Evolutionary conservation across 2,888 invertebrate genomes (phyloP).

Genomic region (Cepaea hortensis): DNA sequence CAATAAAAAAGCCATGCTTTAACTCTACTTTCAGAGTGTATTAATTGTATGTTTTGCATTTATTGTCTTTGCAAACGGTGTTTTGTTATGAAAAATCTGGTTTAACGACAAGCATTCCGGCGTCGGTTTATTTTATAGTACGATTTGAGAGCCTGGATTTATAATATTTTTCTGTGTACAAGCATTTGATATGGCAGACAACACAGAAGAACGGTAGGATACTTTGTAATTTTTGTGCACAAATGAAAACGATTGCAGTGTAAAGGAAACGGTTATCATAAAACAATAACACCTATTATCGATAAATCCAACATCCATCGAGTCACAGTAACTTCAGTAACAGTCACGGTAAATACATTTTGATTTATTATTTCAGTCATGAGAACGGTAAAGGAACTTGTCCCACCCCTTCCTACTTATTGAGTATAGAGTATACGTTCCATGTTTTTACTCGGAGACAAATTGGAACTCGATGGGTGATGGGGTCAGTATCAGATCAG

Average conservation of each 20-base stretch:
- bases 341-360: too few species aligned
- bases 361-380: too few species aligned
- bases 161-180: conserved; percentile 23
- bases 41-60: not conserved
- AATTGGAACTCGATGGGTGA: too few species aligned
- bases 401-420: too few species aligned
- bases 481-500: too few species aligned
- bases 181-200: conserved; percentile 17
- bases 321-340: not conserved
- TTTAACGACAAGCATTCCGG: conserved; percentile 8
- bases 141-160: conserved; percentile 8
- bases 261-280: too few species aligned
- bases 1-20: not conserved
- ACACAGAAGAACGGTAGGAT: conserved; percentile 20
- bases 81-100: not conserved
- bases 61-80: not conserved
- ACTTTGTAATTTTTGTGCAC: conserved; percentile 14
- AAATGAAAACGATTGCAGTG: not conserved
- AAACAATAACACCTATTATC: not conserved
- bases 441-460: too few species aligned
- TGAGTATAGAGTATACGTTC: too few species aligned
- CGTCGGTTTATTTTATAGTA: conserved; percentile 17
- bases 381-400: too few species aligned
- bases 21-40: not conserved
- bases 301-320: not conserved